Evolutionary conservation across 2,888 invertebrate genomes (phyloP), one percentile per base, ranked within the genome.

Genomic region (Habrosyne pyritoides): DNA sequence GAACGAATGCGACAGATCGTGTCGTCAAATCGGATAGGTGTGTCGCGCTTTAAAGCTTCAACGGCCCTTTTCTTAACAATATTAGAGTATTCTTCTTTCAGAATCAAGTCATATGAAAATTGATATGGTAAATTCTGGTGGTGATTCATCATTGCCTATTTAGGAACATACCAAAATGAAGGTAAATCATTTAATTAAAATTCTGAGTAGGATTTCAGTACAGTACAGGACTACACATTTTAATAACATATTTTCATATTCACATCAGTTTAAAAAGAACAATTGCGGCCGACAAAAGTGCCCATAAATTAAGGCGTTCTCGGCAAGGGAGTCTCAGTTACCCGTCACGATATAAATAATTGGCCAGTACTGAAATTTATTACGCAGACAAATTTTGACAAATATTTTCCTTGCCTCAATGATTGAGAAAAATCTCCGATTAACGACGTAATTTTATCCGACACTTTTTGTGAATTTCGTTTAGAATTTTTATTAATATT

Each of bases 271-370:
- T 65, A 63, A 69, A 71, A 67, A 74, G 69, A 75, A 81, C 73
- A 76, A 79, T 78, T 73, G 74, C 77, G 71, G 18, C 67, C 59
- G 64, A 73, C 73, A 74, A 83, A 84, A 85, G 79, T 81, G 77
- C 81, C 77, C 84, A 88, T 88, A 88, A 89, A 87, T 89, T 87
- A 87, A 79, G 80, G 71, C 77, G 76, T 75, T 74, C 83, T 81
- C 75, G 61, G 71, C 79, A 81, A 81, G 73, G 79, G 75, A 79
- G 83, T 83, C 81, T 84, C 84, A 81, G 83, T 81, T 83, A 77
- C 80, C 83, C 80, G 85, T 84, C 84, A 79, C 76, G 71, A 74
- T 77, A 81, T 88, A 86, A 88, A 87, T 89, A 89, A 89, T 87
- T 87, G 86, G 86, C 70, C 72, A 70, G 66, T 75, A 80, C 73